These are phyloP conservation scores for Ploceus nigricollis DNA, from an alignment of 2,113 vertebrate species.

Conservation along the genomic window DNA sequence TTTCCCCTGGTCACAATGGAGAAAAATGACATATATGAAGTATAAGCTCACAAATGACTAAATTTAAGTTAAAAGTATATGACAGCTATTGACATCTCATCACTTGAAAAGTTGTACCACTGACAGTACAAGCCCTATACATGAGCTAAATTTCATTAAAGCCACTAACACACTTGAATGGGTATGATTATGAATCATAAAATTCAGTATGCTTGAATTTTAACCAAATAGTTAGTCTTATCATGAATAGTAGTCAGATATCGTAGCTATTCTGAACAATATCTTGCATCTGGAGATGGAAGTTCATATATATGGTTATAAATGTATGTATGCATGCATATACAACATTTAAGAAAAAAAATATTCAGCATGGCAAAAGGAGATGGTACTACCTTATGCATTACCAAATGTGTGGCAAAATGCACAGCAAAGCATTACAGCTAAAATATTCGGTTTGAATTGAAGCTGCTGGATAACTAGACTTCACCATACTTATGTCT, in stretches of 20 bases:
- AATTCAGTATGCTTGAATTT: not conserved
- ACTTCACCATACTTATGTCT: not conserved
- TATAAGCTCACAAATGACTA: not conserved
- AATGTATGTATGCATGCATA: not conserved
- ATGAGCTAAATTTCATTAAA: not conserved
- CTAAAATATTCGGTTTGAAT: not conserved
- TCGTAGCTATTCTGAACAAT: not conserved
- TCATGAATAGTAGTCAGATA: not conserved
- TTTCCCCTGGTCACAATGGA: not conserved
- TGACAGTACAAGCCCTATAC: not conserved
- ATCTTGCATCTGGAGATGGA: not conserved
- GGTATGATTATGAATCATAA: not conserved
- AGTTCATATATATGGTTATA: not conserved
- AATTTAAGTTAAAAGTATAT: not conserved
- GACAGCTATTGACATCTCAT: not conserved
- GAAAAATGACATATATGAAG: not conserved
- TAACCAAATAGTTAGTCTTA: not conserved
- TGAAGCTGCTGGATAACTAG: not conserved
- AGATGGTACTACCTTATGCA: not conserved
- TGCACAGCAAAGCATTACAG: not conserved
- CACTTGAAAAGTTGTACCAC: not conserved
- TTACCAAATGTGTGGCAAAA: not conserved
- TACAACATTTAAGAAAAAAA: not conserved
- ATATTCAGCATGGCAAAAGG: not conserved
- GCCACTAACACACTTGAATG: not conserved